Conservation (phyloP, 2,888 invertebrate species). For the Gymnocheta viridis region DNA sequence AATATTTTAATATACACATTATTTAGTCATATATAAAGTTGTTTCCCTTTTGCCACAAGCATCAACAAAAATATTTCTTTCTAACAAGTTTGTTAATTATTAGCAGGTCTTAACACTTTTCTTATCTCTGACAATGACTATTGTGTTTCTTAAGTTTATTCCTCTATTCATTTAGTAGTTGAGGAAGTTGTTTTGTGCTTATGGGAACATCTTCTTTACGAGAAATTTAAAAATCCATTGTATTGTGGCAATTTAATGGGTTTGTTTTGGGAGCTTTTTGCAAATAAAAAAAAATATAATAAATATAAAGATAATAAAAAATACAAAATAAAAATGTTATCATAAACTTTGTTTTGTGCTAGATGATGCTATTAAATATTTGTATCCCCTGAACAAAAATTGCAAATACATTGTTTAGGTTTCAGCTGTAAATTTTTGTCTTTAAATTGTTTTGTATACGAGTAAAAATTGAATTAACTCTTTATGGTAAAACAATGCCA, state of each 20-base stretch:
- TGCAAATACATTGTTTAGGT: conserved; percentile 54
- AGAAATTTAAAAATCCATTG: conserved; percentile 57
- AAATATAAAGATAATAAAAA: background rate
- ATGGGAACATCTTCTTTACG: conserved; percentile 59
- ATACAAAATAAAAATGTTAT: conserved; percentile 54
- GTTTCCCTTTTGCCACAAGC: background rate
- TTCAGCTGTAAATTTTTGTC: conserved; percentile 18
- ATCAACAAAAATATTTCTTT: background rate
- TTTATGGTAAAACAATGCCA: conserved; percentile 55
- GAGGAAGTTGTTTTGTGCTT: conserved; percentile 64
- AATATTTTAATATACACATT: conserved; percentile 47
- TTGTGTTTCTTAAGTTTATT: conserved; percentile 20
- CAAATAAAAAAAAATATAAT: background rate
- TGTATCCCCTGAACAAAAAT: conserved; percentile 1
- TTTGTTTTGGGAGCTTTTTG: conserved; percentile 38
- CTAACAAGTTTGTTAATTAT: conserved; percentile 67
- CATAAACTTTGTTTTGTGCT: conserved; percentile 67
- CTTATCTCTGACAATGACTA: conserved; percentile 59
- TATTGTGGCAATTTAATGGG: conserved; percentile 52
- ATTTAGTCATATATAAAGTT: conserved; percentile 37
- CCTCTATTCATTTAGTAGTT: conserved; percentile 25
- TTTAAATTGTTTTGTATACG: conserved; percentile 3
- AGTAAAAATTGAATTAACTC: background rate
- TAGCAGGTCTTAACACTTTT: conserved; percentile 67
- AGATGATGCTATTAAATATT: conserved; percentile 19